Percentiles rank a stretch among this genome's conserved stretches.
Conservation (phyloP, 2,888 invertebrate species). For the Drosophila leonis region DNA sequence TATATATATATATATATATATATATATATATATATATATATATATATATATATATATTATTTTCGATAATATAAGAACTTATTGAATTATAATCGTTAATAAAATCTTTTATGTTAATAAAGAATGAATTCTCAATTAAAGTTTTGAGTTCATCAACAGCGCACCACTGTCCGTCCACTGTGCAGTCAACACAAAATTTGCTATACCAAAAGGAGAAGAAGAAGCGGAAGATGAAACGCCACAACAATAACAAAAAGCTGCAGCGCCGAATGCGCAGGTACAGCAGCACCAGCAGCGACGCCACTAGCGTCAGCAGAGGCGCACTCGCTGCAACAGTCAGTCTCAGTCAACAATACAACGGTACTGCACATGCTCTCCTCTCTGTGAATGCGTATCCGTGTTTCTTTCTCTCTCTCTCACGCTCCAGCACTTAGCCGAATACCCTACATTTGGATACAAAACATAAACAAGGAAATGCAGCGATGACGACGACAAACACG, state of each 20-base stretch:
- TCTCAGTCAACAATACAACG: conserved; percentile 43
- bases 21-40: too few relatives aligned
- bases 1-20: too few relatives aligned
- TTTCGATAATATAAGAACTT: too few relatives aligned
- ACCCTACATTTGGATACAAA: conserved; percentile 74
- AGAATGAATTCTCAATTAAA: background rate
- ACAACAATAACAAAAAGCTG: conserved; percentile 57
- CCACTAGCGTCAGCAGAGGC: conserved; percentile 22
- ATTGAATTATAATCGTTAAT: background rate
- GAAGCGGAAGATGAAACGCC: conserved; percentile 32
- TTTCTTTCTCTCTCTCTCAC: conserved; percentile 27
- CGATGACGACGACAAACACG: conserved; percentile 45
- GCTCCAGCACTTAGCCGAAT: conserved; percentile 64
- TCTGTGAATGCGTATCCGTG: conserved; percentile 26
- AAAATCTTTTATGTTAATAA: background rate
- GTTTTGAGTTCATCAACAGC: background rate
- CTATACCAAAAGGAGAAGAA: conserved; percentile 23
- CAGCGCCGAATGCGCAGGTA: conserved; percentile 69
- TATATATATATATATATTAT: too few relatives aligned
- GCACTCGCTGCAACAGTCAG: conserved; percentile 53
- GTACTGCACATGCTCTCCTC: conserved; percentile 38
- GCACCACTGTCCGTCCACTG: conserved; percentile 39
- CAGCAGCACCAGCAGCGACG: conserved; percentile 39
- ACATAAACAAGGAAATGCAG: conserved; percentile 80
- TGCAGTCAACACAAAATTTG: conserved; percentile 23